Evolutionary conservation across 2,797 vertebrate genomes (phyloP).

Genomic region (Coendou prehensilis): DNA sequence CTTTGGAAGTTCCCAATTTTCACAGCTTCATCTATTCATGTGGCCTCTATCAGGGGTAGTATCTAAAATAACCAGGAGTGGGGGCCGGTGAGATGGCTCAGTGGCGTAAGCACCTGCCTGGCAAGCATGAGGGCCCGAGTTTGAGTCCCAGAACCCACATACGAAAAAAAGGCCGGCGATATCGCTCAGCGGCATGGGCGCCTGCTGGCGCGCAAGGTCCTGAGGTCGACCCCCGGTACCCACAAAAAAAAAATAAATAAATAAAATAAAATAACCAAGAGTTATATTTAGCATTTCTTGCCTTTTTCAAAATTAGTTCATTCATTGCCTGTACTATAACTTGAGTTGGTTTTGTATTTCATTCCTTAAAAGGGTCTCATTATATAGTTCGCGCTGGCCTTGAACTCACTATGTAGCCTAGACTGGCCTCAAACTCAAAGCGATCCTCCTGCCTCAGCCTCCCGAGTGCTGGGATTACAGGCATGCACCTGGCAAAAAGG

Average conservation of each 20-base stretch:
- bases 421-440: neutral
- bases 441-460: neutral
- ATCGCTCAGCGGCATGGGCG: too few species aligned
- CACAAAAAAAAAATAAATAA: too few species aligned
- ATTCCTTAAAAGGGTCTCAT: neutral
- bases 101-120: too few species aligned
- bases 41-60: neutral
- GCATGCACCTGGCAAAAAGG: neutral
- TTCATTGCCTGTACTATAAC: neutral
- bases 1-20: neutral
- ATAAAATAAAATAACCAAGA: conserved; percentile 21
- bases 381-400: too few species aligned
- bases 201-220: too few species aligned
- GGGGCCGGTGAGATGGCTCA: too few species aligned
- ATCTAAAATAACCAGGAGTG: conserved; percentile 18
- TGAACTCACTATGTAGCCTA: neutral
- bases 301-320: conserved; percentile 32
- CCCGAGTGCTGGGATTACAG: neutral
- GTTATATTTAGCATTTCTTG: neutral
- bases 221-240: too few species aligned
- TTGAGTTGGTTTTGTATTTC: conserved; percentile 31
- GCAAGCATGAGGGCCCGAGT: too few species aligned
- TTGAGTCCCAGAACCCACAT: too few species aligned
- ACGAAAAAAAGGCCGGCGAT: too few species aligned
- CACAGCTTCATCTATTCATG: neutral